Conservation (phyloP, 2,113 vertebrate genomes). For the Apteryx owenii region DNA sequence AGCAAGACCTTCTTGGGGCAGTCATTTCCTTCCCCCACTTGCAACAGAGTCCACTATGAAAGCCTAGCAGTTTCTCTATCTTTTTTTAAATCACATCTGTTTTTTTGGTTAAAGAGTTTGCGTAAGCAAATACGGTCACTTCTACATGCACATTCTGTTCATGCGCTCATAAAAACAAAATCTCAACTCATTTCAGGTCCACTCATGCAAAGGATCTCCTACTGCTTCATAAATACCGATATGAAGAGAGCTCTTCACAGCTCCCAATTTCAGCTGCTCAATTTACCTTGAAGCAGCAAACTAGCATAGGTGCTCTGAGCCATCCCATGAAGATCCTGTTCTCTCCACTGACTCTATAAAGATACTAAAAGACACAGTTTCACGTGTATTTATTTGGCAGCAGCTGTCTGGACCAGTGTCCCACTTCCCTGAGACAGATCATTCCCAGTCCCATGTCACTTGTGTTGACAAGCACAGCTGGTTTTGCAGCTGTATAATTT, state of each 20-base stretch:
- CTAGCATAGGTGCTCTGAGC: background rate
- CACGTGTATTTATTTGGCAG: background rate
- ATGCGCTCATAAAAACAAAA: background rate
- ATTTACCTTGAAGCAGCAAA: background rate
- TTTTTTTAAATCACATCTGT: background rate
- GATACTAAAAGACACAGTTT: background rate
- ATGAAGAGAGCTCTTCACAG: background rate
- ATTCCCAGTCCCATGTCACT: background rate
- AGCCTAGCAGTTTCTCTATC: background rate
- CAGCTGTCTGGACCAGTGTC: background rate
- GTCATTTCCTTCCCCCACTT: background rate
- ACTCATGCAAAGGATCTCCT: background rate
- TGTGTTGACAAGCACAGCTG: background rate
- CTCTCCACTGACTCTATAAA: background rate
- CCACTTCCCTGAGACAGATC: background rate
- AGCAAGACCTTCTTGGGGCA: background rate
- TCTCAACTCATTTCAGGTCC: background rate
- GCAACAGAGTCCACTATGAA: accelerated
- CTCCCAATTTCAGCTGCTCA: background rate
- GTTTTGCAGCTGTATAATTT: background rate
- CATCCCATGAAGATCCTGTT: background rate
- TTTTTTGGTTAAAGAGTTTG: accelerated
- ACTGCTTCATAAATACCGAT: accelerated
- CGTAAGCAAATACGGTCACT: accelerated
- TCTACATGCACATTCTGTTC: background rate